These are phyloP conservation scores for Taeniopygia guttata DNA, from an alignment of 2,797 vertebrate genomes.

Conservation along the genomic window DNA sequence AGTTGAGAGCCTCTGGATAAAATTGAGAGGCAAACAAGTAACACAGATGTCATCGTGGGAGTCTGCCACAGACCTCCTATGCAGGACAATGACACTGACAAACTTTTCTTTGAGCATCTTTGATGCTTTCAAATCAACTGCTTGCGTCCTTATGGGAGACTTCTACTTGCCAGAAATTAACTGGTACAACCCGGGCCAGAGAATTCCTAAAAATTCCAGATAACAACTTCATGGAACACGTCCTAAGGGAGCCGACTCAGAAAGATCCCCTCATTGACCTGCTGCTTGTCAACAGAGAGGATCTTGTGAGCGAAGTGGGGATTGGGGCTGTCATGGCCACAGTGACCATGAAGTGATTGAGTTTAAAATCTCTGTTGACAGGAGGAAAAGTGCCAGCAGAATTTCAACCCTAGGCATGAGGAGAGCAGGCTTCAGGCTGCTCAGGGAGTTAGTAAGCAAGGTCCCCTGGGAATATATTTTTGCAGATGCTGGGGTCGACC, in stretches of 20 bases:
- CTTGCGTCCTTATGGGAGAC: background rate
- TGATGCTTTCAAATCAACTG: accelerated
- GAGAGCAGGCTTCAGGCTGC: background rate
- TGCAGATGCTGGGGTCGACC: background rate
- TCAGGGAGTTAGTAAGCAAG: background rate
- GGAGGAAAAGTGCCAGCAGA: background rate
- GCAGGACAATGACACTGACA: background rate
- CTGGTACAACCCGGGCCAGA: background rate
- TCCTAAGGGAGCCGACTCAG: background rate
- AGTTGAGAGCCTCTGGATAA: background rate
- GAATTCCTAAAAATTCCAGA: background rate
- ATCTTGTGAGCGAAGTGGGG: background rate
- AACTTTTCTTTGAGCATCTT: background rate
- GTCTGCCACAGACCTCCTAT: background rate
- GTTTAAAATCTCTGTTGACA: background rate
- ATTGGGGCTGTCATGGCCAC: background rate
- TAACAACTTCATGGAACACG: background rate
- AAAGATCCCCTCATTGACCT: background rate
- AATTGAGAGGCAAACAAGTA: background rate
- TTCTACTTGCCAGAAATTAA: background rate
- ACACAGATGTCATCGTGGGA: accelerated
- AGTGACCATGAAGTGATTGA: background rate
- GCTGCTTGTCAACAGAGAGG: background rate
- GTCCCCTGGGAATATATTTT: background rate
- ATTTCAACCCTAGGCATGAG: background rate